These are phyloP conservation scores for Chrysochloris asiatica DNA, from an alignment of 2,113 vertebrate genomes.

Conservation along the genomic window DNA sequence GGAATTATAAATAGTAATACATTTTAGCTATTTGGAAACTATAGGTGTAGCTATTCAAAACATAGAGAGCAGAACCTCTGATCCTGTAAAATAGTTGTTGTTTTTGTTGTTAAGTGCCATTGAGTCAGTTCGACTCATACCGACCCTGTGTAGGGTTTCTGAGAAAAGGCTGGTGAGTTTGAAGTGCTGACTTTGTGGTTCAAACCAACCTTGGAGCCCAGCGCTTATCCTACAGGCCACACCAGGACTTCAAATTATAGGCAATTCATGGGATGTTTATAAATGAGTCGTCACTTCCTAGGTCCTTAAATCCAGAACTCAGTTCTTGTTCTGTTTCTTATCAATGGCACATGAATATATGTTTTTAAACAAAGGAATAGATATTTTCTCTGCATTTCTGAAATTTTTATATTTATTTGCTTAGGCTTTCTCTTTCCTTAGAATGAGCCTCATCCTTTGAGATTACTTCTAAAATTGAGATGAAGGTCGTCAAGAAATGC, in stretches of 20 bases:
- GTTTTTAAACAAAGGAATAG: neutral
- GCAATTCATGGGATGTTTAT: neutral
- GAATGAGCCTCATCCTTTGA: neutral
- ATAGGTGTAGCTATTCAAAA: neutral
- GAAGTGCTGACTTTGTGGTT: too few species aligned
- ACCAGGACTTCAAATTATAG: too few species aligned
- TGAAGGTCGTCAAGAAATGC: neutral
- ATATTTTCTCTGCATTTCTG: neutral
- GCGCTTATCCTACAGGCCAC: too few species aligned
- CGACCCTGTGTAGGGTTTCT: too few species aligned
- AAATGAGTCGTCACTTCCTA: neutral
- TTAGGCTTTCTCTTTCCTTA: neutral
- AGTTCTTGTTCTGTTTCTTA: neutral
- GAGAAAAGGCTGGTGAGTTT: too few species aligned
- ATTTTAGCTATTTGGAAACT: neutral
- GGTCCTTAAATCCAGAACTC: neutral
- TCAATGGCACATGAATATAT: neutral
- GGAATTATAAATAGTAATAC: conserved; percentile 2
- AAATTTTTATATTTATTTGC: conserved; percentile 11
- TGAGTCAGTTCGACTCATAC: too few species aligned
- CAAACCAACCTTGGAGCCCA: too few species aligned
- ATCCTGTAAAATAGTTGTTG: too few species aligned
- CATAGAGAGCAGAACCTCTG: neutral
- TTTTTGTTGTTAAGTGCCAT: too few species aligned
- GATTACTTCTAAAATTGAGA: conserved; percentile 29